Evolutionary conservation across 1,140 invertebrate species (phyloP).

Genomic region (Metopolophium dirhodum): DNA sequence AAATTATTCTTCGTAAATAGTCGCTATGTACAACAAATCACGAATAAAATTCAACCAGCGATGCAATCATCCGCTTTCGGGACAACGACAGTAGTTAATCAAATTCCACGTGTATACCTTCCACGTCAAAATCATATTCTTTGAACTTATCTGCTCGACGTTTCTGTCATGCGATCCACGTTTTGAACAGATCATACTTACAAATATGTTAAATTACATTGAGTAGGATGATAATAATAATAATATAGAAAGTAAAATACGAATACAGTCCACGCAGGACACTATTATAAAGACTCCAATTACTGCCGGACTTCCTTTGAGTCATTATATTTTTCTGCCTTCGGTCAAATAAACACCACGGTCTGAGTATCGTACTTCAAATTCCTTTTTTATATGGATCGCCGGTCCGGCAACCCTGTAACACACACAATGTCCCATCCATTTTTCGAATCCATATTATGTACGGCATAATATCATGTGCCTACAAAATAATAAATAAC

Average conservation of each 20-base stretch:
- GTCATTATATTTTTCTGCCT: constrained; percentile 9
- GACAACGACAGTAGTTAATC: background rate
- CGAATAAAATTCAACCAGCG: background rate
- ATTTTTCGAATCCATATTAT: background rate
- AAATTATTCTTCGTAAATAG: background rate
- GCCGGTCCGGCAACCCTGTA: background rate
- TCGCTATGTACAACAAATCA: background rate
- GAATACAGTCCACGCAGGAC: background rate
- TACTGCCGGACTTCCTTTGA: background rate
- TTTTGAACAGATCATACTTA: background rate
- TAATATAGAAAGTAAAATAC: background rate
- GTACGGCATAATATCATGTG: background rate
- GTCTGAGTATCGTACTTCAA: constrained; percentile 34
- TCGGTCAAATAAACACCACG: background rate
- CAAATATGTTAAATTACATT: background rate
- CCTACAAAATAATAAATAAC: constrained; percentile 8
- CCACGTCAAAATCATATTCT: background rate
- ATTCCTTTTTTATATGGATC: background rate
- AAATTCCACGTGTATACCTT: background rate
- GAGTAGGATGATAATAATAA: too few relatives aligned
- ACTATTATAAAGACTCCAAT: background rate
- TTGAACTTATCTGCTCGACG: background rate
- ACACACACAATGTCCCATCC: background rate
- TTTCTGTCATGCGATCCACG: background rate
- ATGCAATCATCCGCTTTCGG: background rate